Evolutionary conservation across 2,113 vertebrate species (phyloP), one percentile per base, ranked within the genome.

Genomic region (Perccottus glenii): DNA sequence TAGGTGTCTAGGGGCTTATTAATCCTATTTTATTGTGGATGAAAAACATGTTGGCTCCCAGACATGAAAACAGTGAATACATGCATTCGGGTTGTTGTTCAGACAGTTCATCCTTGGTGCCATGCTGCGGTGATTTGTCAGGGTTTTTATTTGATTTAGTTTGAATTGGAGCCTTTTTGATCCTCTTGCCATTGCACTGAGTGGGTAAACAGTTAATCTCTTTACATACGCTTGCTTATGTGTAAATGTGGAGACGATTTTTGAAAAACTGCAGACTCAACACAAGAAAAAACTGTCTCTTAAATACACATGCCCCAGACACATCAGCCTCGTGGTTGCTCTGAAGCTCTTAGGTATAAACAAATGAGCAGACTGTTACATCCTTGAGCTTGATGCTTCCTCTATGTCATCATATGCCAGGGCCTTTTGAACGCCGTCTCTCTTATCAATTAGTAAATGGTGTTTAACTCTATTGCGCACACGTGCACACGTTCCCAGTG

Each of bases 381-480:
- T 87, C 59, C 76, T 73, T 67, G 64, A 85, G 78, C 66, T 66
- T 10, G 63, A 56, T 82, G 64, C 62, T 88, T 75, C 75, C 68
- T 68, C 73, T 70, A 75, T 84, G 84, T 81, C 84, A 86, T 82
- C 14, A 9, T 61, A 75, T 46, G 32, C 82, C 81, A 85, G 82
- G 78, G 73, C 78, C 81, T 79, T 84, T 81, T 83, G 68, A 79
- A 78, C 84, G 82, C 66, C 81, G 85, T 75, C 77, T 77, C 83
- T 80, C 77, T 89, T 90, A 89, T 90, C 87, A 90, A 88, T 88
- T 87, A 89, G 83, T 85, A 86, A 86, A 89, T 84, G 74, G 75
- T 78, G 78, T 74, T 81, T 70, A 67, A 64, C 75, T 77, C 57
- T 70, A 68, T 73, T 57, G 51, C 75, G 62, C 77, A 82, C 55